Evolutionary conservation across 2,797 vertebrate species (phyloP), one percentile per base, ranked within the genome.

Genomic region (Hippopotamyrus pictus): DNA sequence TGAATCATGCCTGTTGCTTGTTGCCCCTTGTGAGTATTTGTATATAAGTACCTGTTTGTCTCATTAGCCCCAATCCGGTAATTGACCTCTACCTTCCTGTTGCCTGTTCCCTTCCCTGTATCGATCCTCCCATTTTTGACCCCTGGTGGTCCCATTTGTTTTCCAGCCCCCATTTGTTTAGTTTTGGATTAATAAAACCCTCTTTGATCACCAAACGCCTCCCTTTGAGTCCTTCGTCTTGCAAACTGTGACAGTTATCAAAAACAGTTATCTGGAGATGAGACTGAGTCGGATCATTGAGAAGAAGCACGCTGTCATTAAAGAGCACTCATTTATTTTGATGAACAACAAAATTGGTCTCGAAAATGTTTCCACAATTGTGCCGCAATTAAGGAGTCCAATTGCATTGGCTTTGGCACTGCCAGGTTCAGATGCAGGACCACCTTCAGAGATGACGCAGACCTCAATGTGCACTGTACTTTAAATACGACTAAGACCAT

Each of bases 261-360:
- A n/a, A 57, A 5, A 57, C 54, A 6, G 88, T 86, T 87, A 89
- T 89, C 62, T 41, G 54, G 88, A 90, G 46, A 90, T 12, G 86
- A 89, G 89, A 90, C 89, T 69, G 84, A 83, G 50, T 90, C 48
- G 86, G 89, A 89, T 89, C 89, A 87, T 89, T 91, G 90, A 91
- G 91, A 91, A 91, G 91, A 92, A 90, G 90, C 91, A 89, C 90
- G 73, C 50, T 85, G 86, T 89, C 83, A 54, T 90, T 89, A 90
- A 88, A 90, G 90, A 90, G 88, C 87, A 91, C 91, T 93, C 90
- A 89, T 93, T 93, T 92, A 93, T 93, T 92, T 91, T 90, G 89
- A 91, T 92, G 89, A 90, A 89, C 92, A 91, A 84, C 88, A 91
- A 92, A 92, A 90, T 88, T 90, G 88, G 88, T 90, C 90, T 91